A percentile compares a stretch with the other conserved stretches of the same genome.
These are phyloP conservation scores for Drosophila pseudotakahashii DNA, from an alignment of 2,888 invertebrate species.

Conservation along the genomic window DNA sequence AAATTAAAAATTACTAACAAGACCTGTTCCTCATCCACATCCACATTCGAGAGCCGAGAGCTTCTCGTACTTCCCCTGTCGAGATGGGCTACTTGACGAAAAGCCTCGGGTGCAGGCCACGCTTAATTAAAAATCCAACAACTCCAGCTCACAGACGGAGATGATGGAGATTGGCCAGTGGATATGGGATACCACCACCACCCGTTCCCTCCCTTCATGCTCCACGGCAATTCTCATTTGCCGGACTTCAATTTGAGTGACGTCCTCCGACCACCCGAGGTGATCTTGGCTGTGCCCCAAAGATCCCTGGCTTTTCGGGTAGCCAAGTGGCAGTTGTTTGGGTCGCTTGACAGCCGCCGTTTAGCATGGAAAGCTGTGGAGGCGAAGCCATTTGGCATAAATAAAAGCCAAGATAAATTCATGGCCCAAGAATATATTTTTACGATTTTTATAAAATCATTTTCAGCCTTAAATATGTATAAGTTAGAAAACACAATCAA, in stretches of 20 bases:
- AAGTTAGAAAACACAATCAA: too few relatives aligned
- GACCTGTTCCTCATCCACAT: constrained; percentile 60
- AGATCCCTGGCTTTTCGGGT: constrained; percentile 44
- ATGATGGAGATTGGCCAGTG: constrained; percentile 43
- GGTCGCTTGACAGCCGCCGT: constrained; percentile 39
- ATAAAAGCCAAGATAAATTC: too few relatives aligned
- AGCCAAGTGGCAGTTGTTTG: constrained; percentile 70
- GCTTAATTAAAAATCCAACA: constrained; percentile 79
- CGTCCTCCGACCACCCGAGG: constrained; percentile 75
- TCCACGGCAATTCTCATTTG: constrained; percentile 68
- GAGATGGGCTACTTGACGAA: constrained; percentile 48
- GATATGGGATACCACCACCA: neutral
- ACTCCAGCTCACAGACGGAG: constrained; percentile 51
- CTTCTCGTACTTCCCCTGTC: constrained; percentile 18
- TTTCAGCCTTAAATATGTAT: too few relatives aligned
- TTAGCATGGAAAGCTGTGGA: constrained; percentile 10
- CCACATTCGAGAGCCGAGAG: constrained; percentile 8
- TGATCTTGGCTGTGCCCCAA: constrained; percentile 25
- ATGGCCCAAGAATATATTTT: too few relatives aligned
- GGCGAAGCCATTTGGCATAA: too few relatives aligned
- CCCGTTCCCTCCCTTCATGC: neutral
- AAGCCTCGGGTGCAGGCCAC: constrained; percentile 63
- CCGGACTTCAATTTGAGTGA: constrained; percentile 77
- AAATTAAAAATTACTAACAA: constrained; percentile 83
- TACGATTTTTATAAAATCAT: too few relatives aligned